Evolutionary conservation across 30 jellyfish, hydroid and myxozoan genomes (phyloP).

Genomic region (Pelagia noctiluca): DNA sequence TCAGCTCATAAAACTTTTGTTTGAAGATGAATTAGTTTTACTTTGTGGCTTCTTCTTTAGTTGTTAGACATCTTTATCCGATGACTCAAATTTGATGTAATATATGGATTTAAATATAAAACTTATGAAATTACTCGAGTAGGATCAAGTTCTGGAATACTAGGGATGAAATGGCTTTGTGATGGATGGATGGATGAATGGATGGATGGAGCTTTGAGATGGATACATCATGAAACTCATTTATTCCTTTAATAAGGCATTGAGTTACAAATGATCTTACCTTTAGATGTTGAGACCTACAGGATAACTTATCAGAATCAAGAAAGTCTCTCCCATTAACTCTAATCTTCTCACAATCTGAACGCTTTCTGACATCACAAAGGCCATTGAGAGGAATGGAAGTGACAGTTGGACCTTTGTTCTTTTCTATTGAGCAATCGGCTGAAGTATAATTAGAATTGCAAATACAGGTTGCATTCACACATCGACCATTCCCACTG

Average conservation of each 20-base stretch:
- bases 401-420: conserved; percentile 60
- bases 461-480: conserved; percentile 88
- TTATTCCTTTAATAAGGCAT: not conserved
- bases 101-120: too few relatives aligned
- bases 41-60: too few relatives aligned
- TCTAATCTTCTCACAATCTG: conserved; percentile 80
- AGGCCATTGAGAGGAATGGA: conserved; percentile 59
- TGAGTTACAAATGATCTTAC: not conserved
- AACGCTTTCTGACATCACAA: conserved; percentile 81
- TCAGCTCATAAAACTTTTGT: too few relatives aligned
- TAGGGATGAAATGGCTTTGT: too few relatives aligned
- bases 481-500: conserved; percentile 84
- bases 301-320: conserved; percentile 63
- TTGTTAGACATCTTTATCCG: too few relatives aligned
- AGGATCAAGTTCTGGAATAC: too few relatives aligned
- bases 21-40: too few relatives aligned
- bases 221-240: not conserved
- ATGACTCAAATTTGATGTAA: too few relatives aligned
- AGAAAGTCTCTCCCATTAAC: conserved; percentile 81
- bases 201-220: not conserved
- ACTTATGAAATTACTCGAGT: too few relatives aligned
- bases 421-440: conserved; percentile 80
- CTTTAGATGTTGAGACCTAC: conserved; percentile 54
- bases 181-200: too few relatives aligned
- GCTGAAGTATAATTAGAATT: conserved; percentile 71